Evolutionary conservation across 2,797 vertebrate species (phyloP), one percentile per base, ranked within the genome.

Genomic region (Moxostoma hubbsi): DNA sequence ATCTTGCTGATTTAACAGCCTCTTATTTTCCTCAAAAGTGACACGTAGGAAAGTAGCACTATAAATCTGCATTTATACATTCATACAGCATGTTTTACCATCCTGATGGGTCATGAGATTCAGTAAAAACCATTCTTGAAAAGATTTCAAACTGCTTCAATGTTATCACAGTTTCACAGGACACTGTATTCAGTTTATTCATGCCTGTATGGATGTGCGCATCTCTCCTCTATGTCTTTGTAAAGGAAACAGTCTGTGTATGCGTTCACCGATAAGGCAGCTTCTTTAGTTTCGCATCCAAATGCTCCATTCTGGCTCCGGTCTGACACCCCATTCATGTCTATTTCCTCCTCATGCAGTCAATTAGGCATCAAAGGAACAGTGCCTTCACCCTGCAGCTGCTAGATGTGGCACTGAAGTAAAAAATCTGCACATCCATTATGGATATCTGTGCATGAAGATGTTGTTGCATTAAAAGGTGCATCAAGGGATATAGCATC

Each of bases 241-340:
- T 79, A 73, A 79, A 71, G 50, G 36, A 12, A 71, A 71, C 58
- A 5, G 67, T 71, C 76, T 78, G 77, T 57, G 69, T 58, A 79
- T 79, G 77, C 65, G 77, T 66, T 79, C 51, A 58, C 68, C 18
- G 77, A 79, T 79, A 79, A 79, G 69, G 8, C 18, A 1, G 51
- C 53, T 66, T 47, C 77, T 79, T 64, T 79, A 79, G 77, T 79
- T 73, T 51, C 18, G 9, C 68, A 66, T 79, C 68, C 77, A 79
- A 73, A 79, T 73, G 77, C 57, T 79, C 53, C 61, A 58, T 73
- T 66, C 51, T 79, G 61, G 77, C 77, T 65, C 53, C 5, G 13
- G 50, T 47, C 77, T 79, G 77, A 79, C 77, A 79, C 77, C 53
- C 67, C 67, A 78, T 79, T 79, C 77, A 79, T 79, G 77, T 73